Base-by-base conservation (phyloP, 2,113 vertebrate genomes). In the Hemibates koningsi region DNA sequence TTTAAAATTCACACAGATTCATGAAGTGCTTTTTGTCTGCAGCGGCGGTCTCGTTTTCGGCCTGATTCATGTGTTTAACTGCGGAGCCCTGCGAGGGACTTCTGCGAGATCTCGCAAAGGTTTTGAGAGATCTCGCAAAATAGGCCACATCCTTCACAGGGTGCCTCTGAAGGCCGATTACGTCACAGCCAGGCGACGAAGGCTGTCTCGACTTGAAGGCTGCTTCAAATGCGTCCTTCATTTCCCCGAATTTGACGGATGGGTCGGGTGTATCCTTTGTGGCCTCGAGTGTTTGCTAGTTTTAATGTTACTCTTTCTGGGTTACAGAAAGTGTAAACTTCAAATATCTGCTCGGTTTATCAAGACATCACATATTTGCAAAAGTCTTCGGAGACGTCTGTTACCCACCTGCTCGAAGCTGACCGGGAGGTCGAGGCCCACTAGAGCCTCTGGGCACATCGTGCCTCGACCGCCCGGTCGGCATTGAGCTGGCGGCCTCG, bases 381-480 rank as follows among this genome's bases (percentile, higher is more conserved):
- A 34, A 34, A 19, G 57, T 61, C 29, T 61, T 61, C 0, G 0
- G 29, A 61, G 57, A 61, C 57, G 3, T 6, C 29, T 34, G 16
- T 61, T 34, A 34, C 9, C 29, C 57, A 34, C 57, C 57, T 19
- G 57, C 57, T 61, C 0, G 1, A 61, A 1, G 29, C 3, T 61
- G 16, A 61, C 27, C 14, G 0, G 57, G 29, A 3, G 29, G 16
- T 61, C 5, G 9, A 61, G 57, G 29, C 9, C 57, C 5, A 2
- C 27, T 32, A 61, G 57, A 32, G 27, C 14, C 14, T 32, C 57
- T 32, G 14, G 27, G 14, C 57, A 17, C 57, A 61, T 32, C 8
- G 8, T 61, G 14, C 57, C 14, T 61, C 14, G 1, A 4, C 1
- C 0, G 16, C 56, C 14, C 0, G 7, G 56, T 59, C 5, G 17